Conservation (phyloP, 2,888 invertebrate species). For the Pristionchus entomophagus region DNA sequence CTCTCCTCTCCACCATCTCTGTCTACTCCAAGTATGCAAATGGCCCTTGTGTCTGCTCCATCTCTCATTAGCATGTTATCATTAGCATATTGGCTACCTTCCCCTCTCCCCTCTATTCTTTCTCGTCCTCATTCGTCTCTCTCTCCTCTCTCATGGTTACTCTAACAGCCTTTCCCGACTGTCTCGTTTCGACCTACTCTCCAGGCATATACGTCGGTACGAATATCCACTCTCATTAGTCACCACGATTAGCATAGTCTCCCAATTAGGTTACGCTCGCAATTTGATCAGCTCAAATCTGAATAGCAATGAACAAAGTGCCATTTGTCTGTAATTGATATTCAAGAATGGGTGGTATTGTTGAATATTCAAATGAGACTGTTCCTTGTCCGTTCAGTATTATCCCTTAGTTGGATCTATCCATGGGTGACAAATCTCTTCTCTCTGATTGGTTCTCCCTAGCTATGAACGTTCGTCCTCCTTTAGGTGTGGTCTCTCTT, state of each 20-base stretch:
- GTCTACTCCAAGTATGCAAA: neutral
- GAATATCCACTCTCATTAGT: neutral
- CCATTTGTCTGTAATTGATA: neutral
- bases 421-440: neutral
- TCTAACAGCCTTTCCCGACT: neutral
- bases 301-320: neutral
- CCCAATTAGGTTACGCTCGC: neutral
- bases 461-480: neutral
- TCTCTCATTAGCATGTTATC: neutral
- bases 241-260: neutral
- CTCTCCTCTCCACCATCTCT: too few relatives aligned
- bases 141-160: neutral
- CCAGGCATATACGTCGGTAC: slow-evolving; percentile 19
- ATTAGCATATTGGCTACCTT: neutral
- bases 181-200: neutral
- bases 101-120: neutral
- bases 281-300: neutral
- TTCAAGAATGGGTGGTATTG: neutral
- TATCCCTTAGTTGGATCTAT: neutral
- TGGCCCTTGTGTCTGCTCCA: neutral
- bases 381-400: neutral
- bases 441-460: neutral
- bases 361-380: neutral
- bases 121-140: neutral
- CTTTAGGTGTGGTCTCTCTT: neutral